These are phyloP conservation scores for Atlantisia rogersi DNA, from an alignment of 2,113 vertebrate genomes.

Conservation along the genomic window DNA sequence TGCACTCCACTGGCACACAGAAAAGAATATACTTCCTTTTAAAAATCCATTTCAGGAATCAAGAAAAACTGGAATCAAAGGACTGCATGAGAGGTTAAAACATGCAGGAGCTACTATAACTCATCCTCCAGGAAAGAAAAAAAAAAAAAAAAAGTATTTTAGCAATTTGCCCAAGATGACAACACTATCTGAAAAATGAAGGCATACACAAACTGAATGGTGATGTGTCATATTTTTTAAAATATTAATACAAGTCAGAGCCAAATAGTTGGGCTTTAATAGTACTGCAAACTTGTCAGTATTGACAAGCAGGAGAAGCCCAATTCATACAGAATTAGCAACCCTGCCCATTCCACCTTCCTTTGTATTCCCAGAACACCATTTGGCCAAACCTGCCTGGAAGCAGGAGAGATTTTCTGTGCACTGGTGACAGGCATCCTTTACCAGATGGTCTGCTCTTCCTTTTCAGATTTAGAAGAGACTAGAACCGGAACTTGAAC, in stretches of 20 bases:
- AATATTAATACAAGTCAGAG: not conserved
- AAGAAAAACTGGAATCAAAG: not conserved
- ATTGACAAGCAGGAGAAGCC: not conserved
- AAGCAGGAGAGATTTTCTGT: not conserved
- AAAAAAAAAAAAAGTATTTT: not conserved
- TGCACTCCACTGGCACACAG: constrained; percentile 41
- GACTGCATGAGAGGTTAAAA: not conserved
- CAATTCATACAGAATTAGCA: rapidly evolving
- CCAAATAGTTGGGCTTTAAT: not conserved
- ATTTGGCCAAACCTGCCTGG: not conserved
- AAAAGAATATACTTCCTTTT: not conserved
- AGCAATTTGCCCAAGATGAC: not conserved
- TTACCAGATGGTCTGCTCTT: not conserved
- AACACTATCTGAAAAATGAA: not conserved
- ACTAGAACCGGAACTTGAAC: not conserved
- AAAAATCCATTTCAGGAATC: not conserved
- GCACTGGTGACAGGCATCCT: not conserved
- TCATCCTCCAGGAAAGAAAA: not conserved
- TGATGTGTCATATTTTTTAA: not conserved
- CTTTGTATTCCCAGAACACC: not conserved
- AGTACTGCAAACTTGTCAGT: not conserved
- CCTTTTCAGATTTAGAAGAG: not conserved
- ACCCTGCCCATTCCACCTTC: not conserved
- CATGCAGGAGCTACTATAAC: not conserved
- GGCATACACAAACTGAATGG: not conserved